Conservation (phyloP, 2,888 invertebrate genomes). For the Abrostola triplasia region DNA sequence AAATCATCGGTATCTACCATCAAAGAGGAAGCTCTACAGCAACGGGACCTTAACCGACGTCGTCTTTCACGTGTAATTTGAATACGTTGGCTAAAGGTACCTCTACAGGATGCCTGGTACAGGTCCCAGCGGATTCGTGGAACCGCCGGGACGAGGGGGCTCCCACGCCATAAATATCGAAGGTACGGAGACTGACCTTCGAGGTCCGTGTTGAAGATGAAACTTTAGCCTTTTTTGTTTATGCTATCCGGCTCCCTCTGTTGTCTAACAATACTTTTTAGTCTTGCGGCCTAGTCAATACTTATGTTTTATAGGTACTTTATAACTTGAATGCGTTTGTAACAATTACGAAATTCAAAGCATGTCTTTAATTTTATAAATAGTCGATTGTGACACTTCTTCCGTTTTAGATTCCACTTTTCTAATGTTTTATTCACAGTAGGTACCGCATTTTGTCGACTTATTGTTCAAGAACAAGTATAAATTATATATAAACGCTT, state of each 20-base stretch:
- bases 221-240: neutral
- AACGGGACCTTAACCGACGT: constrained; percentile 32
- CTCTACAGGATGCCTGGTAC: constrained; percentile 43
- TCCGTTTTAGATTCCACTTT: constrained; percentile 1
- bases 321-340: neutral
- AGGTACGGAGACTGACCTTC: constrained; percentile 33
- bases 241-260: neutral
- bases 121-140: constrained; percentile 59
- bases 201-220: constrained; percentile 6
- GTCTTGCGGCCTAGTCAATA: no score
- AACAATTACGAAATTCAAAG: neutral
- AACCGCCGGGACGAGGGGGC: constrained; percentile 40
- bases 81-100: constrained; percentile 27
- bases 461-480: neutral
- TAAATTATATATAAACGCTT: neutral
- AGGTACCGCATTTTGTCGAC: neutral
- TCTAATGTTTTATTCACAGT: neutral
- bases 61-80: constrained; percentile 50
- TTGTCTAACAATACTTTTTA: neutral
- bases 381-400: neutral
- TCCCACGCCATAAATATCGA: constrained; percentile 60
- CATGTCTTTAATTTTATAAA: neutral
- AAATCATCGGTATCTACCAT: constrained; percentile 34
- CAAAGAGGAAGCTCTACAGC: constrained; percentile 22
- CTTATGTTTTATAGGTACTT: no score